Conservation (phyloP, 2,797 vertebrate genomes). For the Coregonus suidteri region DNA sequence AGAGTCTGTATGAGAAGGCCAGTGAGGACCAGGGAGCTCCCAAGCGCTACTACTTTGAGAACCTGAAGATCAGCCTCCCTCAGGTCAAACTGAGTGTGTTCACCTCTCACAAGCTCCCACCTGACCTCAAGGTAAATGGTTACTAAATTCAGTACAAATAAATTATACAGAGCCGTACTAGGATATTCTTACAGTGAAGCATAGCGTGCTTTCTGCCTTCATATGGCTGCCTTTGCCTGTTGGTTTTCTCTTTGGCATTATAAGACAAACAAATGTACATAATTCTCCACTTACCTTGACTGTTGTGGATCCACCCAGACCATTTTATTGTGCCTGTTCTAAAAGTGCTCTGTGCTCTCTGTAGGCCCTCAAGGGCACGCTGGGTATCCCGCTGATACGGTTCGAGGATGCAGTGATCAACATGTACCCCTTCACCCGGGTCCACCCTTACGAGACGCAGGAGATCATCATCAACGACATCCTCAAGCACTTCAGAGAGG, state of each 20-base stretch:
- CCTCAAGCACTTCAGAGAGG: slow-evolving; percentile 97
- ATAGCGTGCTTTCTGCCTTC: not conserved
- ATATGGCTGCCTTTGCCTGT: not conserved
- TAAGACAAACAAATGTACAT: no score
- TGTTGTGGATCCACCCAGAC: not conserved
- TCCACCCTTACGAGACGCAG: slow-evolving; percentile 96
- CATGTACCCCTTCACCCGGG: slow-evolving; percentile 93
- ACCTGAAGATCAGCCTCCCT: slow-evolving; percentile 94
- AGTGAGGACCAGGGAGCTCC: slow-evolving; percentile 77
- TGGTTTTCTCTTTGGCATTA: not conserved
- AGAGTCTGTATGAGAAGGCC: slow-evolving; percentile 88
- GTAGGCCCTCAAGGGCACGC: slow-evolving; percentile 87
- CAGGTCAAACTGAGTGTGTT: slow-evolving; percentile 96
- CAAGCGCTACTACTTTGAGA: slow-evolving; percentile 95
- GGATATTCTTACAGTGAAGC: not conserved
- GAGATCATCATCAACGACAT: slow-evolving; percentile 96
- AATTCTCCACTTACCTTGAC: not conserved
- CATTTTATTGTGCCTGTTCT: not conserved
- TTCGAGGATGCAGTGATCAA: slow-evolving; percentile 97
- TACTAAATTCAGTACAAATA: not conserved
- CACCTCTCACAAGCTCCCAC: slow-evolving; percentile 91
- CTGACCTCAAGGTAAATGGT: slow-evolving; percentile 90
- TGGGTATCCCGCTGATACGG: slow-evolving; percentile 91
- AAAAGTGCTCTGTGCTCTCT: not conserved
- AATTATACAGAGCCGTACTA: not conserved